Base-by-base conservation (phyloP, 2,888 invertebrate species). In the Abscondita cerata region DNA sequence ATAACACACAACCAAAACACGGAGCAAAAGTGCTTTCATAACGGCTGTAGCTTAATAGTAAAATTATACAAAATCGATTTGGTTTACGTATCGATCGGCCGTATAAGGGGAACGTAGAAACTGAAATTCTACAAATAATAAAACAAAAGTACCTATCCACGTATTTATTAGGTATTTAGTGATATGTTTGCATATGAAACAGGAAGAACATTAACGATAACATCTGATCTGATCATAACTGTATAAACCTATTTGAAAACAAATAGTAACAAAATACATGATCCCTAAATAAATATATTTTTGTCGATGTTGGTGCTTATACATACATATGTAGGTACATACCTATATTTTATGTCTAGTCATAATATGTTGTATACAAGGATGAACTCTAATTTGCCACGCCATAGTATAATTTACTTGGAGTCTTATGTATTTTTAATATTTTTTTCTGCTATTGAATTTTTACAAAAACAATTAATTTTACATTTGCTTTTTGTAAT, bases 121-220 rank as follows among this genome's bases (percentile, higher is more conserved):
- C 44, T 13, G 8, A 15, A 44, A 15, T 44, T 18, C 44, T 18
- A 16, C 9, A 18, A 12, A 11, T 44, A 18, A n/a, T 41, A 44
- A 44, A 44, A 44, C 16, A 11, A 9, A 44, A 9, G 5, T 20
- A 47, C 13, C 19, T n/a, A 19, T 15, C 19, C 19, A 46, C n/a
- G 4, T 25, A 47, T 15, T 25, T 25, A 44, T 44, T 44, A 18
- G 18, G 18, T 73, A 73, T 73, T 74, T 67, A 71, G 72, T 72
- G 70, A 73, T 70, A 68, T 69, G 70, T 70, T 67, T 70, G 68
- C 71, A 70, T 67, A 67, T 46, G 57, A 59, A 64, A 71, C 73
- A 71, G 76, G 76, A 76, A 77, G 76, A 75, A 76, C 75, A 73
- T 60, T 55, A 40, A 50, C 67, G 76, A 76, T 76, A 75, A 59